Base-by-base conservation (phyloP, 92 coral and sea anemone genomes). In the Palythoa grandis region DNA sequence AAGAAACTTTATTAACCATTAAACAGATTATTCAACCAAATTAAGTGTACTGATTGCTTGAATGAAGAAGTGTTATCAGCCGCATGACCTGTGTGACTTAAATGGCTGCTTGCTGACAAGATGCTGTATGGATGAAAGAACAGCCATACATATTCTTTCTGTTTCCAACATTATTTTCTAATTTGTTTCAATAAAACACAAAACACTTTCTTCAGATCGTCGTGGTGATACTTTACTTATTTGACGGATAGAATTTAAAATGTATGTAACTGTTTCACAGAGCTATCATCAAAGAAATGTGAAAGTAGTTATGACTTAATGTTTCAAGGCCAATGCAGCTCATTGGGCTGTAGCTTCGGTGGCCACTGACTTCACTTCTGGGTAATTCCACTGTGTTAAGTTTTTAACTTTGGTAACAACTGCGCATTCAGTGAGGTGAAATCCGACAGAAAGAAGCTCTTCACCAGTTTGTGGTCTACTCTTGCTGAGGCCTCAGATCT, bases 241-340 rank as follows among this genome's bases (percentile, higher is more conserved):
- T 9, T 47, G 43, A 37, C 60, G 8, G 78, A 11, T 50, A 2
- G 60, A 48, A 74, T 20, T 2, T 50, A 50, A 65, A 47, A 24
- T 29, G 71, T 47, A 17, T 43, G 29, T 4, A 20, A 43, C 14
- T 66, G 29, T 52, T 65, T 65, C 47, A 43, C 22, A 20, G 24
- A 47, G 17, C 54, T 66, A 16, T 53, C 11, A 24, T 67, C 61
- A 57, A 25, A 16, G 15, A 43, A 66, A 80, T 80, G 40, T 43
- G 61, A 23, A 67, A 80, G 57, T 39, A 68, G 74, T 29, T 0
- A 29, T 80, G 85, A 80, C 74, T 80, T 80, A 20, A 80, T 80
- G 58, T 63, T 80, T 80, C 85, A 43, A 80, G 85, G 74, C 74
- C 85, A 80, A 4, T 80, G 85, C 85, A 80, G 85, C 85, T 48